A percentile compares a stretch with the other conserved stretches of the same genome.
Evolutionary conservation across 2,888 invertebrate species (phyloP).

Genomic region (Tipula helvola): DNA sequence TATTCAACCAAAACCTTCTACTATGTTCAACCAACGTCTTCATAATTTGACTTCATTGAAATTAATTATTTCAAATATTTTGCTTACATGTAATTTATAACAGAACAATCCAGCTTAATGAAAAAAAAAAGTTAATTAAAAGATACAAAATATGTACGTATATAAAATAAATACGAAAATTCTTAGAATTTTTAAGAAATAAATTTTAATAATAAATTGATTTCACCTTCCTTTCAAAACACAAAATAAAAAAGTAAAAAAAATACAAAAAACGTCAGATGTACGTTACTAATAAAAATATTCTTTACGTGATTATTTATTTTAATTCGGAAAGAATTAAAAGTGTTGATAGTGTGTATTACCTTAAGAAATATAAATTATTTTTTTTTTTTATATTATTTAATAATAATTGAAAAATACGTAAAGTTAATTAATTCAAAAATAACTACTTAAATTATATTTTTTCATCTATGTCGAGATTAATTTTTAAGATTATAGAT

Average conservation of each 20-base stretch:
- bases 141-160: not conserved
- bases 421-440: not conserved
- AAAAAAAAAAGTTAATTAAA: not conserved
- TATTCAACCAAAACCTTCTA: not conserved
- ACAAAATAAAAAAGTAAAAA: not conserved
- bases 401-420: not conserved
- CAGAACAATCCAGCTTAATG: not conserved
- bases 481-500: not conserved
- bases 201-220: conserved; percentile 4
- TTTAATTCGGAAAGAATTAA: not conserved
- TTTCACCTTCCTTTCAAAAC: not conserved
- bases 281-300: not conserved
- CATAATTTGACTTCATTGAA: not conserved
- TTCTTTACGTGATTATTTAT: not conserved
- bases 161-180: not conserved
- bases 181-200: not conserved
- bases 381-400: not conserved
- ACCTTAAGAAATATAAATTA: not conserved
- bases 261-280: not conserved
- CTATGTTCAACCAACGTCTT: not conserved
- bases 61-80: not conserved
- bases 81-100: not conserved
- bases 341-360: not conserved
- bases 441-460: not conserved
- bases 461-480: not conserved